A percentile compares a stretch with the other conserved stretches of the same genome.
phyloP scores from a whole-genome alignment of 2,113 vertebrate species.

The Paracanthobrama guichenoti region DNA sequence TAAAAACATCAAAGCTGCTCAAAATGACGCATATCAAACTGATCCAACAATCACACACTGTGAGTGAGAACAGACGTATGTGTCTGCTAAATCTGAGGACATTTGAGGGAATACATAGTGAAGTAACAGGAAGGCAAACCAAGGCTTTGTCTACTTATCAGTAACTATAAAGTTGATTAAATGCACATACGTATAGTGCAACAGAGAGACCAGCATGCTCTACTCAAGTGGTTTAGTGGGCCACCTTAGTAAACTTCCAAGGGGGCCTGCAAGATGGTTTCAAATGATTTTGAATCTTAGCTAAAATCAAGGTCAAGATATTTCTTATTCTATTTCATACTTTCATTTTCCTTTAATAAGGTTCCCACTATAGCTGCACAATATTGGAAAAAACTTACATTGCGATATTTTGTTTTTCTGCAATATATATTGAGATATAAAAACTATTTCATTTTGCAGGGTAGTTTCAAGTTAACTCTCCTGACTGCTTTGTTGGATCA shows the following conservation, averaged over 20 bases:
- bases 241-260: neutral
- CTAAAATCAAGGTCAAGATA: neutral
- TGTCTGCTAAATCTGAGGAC: neutral
- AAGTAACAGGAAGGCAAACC: neutral
- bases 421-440: no score
- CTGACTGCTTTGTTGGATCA: no score
- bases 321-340: neutral
- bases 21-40: constrained; percentile 27
- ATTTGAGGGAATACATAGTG: neutral
- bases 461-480: no score
- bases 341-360: neutral
- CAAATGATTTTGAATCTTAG: neutral
- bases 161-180: neutral
- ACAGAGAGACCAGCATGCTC: neutral
- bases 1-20: constrained; percentile 49
- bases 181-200: neutral
- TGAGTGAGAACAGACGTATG: constrained; percentile 5
- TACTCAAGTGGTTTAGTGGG: neutral
- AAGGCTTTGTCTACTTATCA: neutral
- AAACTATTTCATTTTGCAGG: no score
- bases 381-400: no score
- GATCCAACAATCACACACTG: constrained; percentile 17
- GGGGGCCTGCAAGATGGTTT: no score
- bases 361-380: neutral
- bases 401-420: no score